A percentile compares a stretch with the other conserved stretches of the same genome.
Evolutionary conservation across 23 tunicate genomes (phyloP).

Genomic region (Halocynthia aurantium): DNA sequence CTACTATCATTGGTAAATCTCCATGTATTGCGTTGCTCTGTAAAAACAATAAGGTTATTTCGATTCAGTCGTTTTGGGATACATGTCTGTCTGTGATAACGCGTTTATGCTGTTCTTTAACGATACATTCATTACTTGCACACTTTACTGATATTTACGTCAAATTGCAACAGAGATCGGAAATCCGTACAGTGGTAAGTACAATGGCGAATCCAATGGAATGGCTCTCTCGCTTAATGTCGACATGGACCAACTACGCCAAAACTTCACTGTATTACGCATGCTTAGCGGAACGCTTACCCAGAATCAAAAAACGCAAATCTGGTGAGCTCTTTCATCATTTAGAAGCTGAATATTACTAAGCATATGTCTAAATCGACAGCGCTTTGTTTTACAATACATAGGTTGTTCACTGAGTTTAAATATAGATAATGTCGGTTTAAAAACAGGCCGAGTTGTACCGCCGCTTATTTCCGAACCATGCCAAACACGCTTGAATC

Average conservation of each 20-base stretch:
- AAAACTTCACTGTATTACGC: conserved; percentile 23
- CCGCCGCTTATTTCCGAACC: conserved; percentile 37
- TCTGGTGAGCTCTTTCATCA: conserved; percentile 19
- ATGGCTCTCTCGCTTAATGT: conserved; percentile 37
- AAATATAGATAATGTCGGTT: background rate
- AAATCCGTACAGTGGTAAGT: conserved; percentile 55
- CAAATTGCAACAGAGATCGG: background rate
- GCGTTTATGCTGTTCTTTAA: too few relatives aligned
- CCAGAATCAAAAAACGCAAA: background rate
- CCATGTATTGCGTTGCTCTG: too few relatives aligned
- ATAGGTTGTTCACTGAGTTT: too few relatives aligned
- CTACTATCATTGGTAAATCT: too few relatives aligned
- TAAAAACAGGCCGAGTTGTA: conserved; percentile 7
- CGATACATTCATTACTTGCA: too few relatives aligned
- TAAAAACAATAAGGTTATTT: too few relatives aligned
- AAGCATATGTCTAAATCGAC: too few relatives aligned
- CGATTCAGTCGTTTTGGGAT: too few relatives aligned
- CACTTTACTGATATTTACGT: too few relatives aligned
- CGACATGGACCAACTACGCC: conserved; percentile 44
- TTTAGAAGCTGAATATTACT: background rate
- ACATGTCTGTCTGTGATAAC: too few relatives aligned
- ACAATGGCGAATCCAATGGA: conserved; percentile 38
- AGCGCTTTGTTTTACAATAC: background rate
- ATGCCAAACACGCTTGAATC: conserved; percentile 13
- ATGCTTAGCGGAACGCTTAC: conserved; percentile 54